These are phyloP conservation scores for Pyrgus malvae DNA, from an alignment of 2,888 invertebrate species.

Conservation along the genomic window DNA sequence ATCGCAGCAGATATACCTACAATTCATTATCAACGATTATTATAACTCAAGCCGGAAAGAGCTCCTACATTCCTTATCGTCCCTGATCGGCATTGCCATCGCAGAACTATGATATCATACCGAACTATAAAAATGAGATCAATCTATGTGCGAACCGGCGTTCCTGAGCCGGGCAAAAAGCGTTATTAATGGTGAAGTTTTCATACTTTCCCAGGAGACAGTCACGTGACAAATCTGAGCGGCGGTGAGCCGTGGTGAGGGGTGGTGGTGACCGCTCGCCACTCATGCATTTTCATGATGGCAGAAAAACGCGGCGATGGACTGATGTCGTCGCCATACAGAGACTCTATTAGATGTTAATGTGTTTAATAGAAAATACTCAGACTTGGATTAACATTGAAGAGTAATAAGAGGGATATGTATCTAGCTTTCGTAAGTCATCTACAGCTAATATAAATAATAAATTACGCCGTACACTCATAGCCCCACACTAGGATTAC, in stretches of 20 bases:
- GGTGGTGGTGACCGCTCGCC: constrained; percentile 30
- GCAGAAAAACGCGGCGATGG: constrained; percentile 57
- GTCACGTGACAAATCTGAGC: constrained; percentile 38
- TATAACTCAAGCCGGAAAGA: too few species aligned
- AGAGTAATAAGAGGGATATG: too few species aligned
- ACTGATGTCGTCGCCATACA: constrained; percentile 31
- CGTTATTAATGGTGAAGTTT: constrained; percentile 27
- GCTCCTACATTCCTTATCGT: background rate
- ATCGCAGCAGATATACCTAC: too few species aligned
- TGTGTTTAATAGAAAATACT: background rate
- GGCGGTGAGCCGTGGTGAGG: constrained; percentile 6
- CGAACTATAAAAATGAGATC: constrained; percentile 21
- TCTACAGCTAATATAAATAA: too few species aligned
- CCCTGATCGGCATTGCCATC: background rate
- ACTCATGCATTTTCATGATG: constrained; percentile 58
- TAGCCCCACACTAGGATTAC: too few species aligned
- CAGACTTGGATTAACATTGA: too few species aligned
- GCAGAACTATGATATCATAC: too few species aligned
- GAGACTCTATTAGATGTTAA: background rate
- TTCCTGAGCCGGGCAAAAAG: constrained; percentile 20
- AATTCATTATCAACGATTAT: too few species aligned
- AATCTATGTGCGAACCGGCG: constrained; percentile 18
- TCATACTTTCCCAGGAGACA: constrained; percentile 34
- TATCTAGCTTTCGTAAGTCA: too few species aligned
- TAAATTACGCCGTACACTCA: too few species aligned